These are phyloP conservation scores for Heliconius himera DNA, from an alignment of 1,140 invertebrate genomes.

Conservation along the genomic window DNA sequence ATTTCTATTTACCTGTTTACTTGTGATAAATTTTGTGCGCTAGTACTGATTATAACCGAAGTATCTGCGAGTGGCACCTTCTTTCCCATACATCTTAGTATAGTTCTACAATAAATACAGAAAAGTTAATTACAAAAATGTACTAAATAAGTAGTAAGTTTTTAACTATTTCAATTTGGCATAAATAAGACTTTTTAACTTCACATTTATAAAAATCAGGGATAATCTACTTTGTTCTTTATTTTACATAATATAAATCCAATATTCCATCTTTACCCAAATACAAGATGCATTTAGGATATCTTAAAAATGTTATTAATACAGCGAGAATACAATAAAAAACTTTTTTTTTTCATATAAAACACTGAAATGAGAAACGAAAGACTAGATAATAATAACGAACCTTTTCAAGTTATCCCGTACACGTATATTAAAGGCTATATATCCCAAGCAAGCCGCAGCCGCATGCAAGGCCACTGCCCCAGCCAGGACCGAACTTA, in stretches of 20 bases:
- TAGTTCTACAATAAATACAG: conserved; percentile 83
- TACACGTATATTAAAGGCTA: conserved; percentile 90
- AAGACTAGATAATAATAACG: not conserved
- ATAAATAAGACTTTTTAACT: too few relatives aligned
- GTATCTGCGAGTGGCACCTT: conserved; percentile 91
- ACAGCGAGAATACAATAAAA: too few relatives aligned
- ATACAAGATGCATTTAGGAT: too few relatives aligned
- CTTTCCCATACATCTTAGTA: conserved; percentile 90
- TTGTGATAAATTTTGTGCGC: conserved; percentile 86
- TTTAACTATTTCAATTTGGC: too few relatives aligned
- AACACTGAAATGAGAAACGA: not conserved
- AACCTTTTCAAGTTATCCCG: conserved; percentile 84
- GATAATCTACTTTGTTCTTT: not conserved
- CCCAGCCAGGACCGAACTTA: conserved; percentile 88
- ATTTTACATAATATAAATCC: not conserved
- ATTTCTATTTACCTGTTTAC: conserved; percentile 79
- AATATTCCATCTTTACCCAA: not conserved
- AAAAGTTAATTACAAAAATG: not conserved
- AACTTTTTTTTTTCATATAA: too few relatives aligned
- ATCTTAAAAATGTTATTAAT: too few relatives aligned
- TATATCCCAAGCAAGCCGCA: conserved; percentile 92
- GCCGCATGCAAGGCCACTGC: conserved; percentile 88
- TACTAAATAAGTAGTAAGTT: not conserved
- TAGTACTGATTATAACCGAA: conserved; percentile 86
- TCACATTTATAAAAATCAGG: too few relatives aligned